Conservation (phyloP, 1,140 invertebrate species). For the Diachasma alloeum region DNA sequence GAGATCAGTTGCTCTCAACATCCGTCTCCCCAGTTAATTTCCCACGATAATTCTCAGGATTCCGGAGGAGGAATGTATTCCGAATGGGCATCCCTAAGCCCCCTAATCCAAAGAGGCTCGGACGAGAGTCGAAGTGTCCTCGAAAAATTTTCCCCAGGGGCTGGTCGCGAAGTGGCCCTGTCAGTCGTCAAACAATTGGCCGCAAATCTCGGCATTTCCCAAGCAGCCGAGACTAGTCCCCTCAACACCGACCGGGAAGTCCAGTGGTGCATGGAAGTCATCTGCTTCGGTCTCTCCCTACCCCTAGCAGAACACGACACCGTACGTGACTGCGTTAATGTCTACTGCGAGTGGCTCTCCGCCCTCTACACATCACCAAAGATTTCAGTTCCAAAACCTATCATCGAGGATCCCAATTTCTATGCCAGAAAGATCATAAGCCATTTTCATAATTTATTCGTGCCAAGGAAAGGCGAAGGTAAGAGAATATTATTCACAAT, state of each 20-base stretch:
- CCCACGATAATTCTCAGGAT: slow-evolving; percentile 52
- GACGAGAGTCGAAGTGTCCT: slow-evolving; percentile 81
- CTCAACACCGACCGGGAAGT: slow-evolving; percentile 83
- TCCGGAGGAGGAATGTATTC: slow-evolving; percentile 79
- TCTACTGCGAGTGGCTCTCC: slow-evolving; percentile 96
- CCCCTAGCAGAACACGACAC: slow-evolving; percentile 91
- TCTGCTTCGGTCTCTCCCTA: slow-evolving; percentile 91
- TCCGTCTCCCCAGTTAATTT: no score
- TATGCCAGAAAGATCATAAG: slow-evolving; percentile 92
- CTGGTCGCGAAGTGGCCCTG: slow-evolving; percentile 83
- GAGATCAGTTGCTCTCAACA: no score
- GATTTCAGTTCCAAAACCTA: slow-evolving; percentile 83
- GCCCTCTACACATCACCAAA: slow-evolving; percentile 84
- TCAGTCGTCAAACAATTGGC: slow-evolving; percentile 85
- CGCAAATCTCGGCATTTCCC: slow-evolving; percentile 77
- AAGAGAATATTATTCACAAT: slow-evolving; percentile 49
- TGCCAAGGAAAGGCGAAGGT: slow-evolving; percentile 92
- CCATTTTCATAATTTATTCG: slow-evolving; percentile 95
- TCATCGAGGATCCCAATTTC: slow-evolving; percentile 88
- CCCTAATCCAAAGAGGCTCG: slow-evolving; percentile 73
- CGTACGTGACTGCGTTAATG: slow-evolving; percentile 94
- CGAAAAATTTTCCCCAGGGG: slow-evolving; percentile 81
- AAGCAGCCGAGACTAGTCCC: slow-evolving; percentile 78
- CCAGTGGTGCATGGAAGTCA: slow-evolving; percentile 92
- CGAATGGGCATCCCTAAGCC: slow-evolving; percentile 83